Evolutionary conservation across 1,140 invertebrate genomes (phyloP), one percentile per base, ranked within the genome.

Genomic region (Bombus fervidus): DNA sequence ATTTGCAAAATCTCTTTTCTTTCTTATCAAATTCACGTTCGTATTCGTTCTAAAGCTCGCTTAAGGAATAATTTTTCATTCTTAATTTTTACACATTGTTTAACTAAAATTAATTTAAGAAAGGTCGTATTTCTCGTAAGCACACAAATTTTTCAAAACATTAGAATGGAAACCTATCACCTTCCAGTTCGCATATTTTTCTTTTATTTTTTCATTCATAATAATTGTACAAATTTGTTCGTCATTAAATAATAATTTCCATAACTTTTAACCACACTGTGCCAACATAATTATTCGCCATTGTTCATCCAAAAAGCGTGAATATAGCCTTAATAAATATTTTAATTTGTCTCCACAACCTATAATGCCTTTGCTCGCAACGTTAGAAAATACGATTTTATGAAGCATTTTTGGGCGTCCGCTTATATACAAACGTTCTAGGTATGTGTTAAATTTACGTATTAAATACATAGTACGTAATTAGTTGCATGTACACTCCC

Each of bases 361-460:
- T 41, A 39, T 28, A 13, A 28, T 72, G 25, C 39, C 13, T 41
- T 41, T 18, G 39, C 18, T 53, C 18, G 47, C 71, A 15, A 25
- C 6, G 18, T 3, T 25, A n/a, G 10, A 18, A 73, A 43, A n/a
- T 34, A 79, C 39, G 22, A 43, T 66, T 37, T 47, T 47, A 34
- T 10, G 18, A 79, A 79, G 62, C 62, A 79, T n/a, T 79, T 9
- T 79, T 25, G 13, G n/a, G 64, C 25, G 73, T 62, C 86, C 69
- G 34, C 57, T 77, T 84, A 82, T 57, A 37, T 80, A 83, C 66
- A 84, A 66, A 68, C 28, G 25, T 66, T 81, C 5, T 22, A 53
- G 6, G 25, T 13, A 13, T 28, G 5, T 28, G 10, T 28, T n/a
- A 62, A 62, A 62, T 62, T 62, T n/a, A 62, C 28, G 59, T 28